Base-by-base conservation (phyloP, 2,888 invertebrate species). In the Chrysina gloriosa region DNA sequence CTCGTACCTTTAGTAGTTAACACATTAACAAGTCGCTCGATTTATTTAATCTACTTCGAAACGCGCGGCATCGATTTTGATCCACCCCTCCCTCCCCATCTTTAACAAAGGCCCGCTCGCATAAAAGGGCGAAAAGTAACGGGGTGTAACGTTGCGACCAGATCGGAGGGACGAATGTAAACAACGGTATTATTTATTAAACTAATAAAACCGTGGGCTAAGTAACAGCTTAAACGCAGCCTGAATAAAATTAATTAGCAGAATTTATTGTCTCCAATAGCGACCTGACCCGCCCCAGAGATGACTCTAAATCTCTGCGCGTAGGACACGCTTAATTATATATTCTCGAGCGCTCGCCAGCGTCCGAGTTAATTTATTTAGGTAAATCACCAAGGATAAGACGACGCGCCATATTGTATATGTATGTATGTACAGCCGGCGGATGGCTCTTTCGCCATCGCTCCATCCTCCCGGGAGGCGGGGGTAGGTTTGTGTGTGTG, bases 171-270 rank as follows among this genome's bases (percentile, higher is more conserved):
- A 50, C 3, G 36, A 19, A 50, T 50, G 64, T 64, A 64, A 64
- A 64, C 64, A 64, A 47, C 56, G 23, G 47, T 56, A 66, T 58
- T 66, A 66, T 54, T 66, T 66, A 66, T 66, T 45, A 29, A 66
- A 66, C 66, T 58, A 66, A 56, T 66, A 66, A 66, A 66, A 66
- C 69, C 48, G 68, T 72, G 71, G 69, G 72, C 70, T 71, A 74
- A 74, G 74, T 74, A 76, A 76, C 72, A 75, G 76, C 74, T 73
- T 74, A 75, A 75, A 78, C 79, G 77, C 75, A 70, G 72, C 70
- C 71, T 73, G 79, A 78, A 78, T 78, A 77, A 80, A 81, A 81
- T 81, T 81, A 81, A 80, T 80, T 81, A 78, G 77, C 73, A 72
- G 75, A 79, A 81, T 80, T 81, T 80, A 81, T 79, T 73, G 78